Conservation (phyloP, 2,888 invertebrate species). For the Celastrina argiolus region DNA sequence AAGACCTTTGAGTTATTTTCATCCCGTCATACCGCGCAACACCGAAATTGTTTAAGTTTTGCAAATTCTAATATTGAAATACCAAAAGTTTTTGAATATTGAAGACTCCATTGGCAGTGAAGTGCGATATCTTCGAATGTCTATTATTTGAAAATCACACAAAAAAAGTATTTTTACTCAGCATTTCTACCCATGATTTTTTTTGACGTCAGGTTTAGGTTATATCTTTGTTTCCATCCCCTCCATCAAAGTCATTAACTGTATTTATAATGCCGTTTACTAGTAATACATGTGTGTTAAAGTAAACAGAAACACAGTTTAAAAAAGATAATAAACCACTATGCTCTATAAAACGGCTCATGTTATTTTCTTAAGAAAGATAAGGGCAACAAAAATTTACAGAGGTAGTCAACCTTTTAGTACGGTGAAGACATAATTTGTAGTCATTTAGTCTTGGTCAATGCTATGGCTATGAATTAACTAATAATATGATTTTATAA, state of each 20-base stretch:
- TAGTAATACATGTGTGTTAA: no score
- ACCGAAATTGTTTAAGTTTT: constrained; percentile 2
- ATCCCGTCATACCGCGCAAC: background rate
- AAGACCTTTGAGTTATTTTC: constrained; percentile 7
- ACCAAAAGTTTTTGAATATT: background rate
- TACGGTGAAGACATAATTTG: constrained; percentile 43
- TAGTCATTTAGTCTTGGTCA: constrained; percentile 60
- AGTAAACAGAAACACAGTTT: no score
- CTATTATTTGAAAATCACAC: background rate
- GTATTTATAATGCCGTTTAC: no score
- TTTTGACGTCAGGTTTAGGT: no score
- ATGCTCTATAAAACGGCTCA: background rate
- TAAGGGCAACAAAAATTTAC: background rate
- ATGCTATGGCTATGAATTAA: no score
- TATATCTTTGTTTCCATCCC: no score
- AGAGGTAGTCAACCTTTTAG: background rate
- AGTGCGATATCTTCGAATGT: background rate
- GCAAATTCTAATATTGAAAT: background rate
- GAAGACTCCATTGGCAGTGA: background rate
- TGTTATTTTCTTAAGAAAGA: background rate
- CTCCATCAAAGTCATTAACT: no score
- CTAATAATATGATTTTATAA: no score
- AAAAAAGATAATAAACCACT: background rate
- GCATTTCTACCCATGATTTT: no score
- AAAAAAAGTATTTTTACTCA: no score